phyloP scores from a whole-genome alignment of 2,113 vertebrate species.

The Gnathonemus echidnorhynchus region DNA sequence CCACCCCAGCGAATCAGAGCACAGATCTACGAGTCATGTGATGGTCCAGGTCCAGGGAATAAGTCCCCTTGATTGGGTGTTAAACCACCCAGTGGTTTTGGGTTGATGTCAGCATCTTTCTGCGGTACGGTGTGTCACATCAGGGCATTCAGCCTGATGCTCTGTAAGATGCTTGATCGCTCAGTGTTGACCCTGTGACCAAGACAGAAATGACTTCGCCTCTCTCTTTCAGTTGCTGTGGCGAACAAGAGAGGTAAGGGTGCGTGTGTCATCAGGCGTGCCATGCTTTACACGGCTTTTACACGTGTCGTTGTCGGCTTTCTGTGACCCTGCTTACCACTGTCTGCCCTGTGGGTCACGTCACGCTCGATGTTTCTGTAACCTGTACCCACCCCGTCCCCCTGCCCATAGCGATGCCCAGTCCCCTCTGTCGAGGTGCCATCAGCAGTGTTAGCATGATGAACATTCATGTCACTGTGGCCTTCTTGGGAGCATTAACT shows the following conservation, averaged over 20 bases:
- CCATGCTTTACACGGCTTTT: background rate
- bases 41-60: background rate
- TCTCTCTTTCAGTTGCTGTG: slow-evolving; percentile 25
- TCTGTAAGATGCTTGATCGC: background rate
- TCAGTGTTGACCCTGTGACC: slow-evolving; percentile 18
- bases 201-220: slow-evolving; percentile 5
- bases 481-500: background rate
- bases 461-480: background rate
- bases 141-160: background rate
- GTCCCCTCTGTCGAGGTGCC: background rate
- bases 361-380: background rate
- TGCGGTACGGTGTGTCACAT: background rate
- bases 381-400: background rate
- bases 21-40: background rate
- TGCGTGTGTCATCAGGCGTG: background rate
- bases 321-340: background rate
- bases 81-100: background rate
- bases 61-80: background rate
- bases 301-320: too few relatives aligned
- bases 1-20: background rate
- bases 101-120: background rate
- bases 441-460: background rate
- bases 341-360: background rate
- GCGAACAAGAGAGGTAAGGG: slow-evolving; percentile 20
- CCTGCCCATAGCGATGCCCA: background rate